phyloP scores from a whole-genome alignment of 2,797 vertebrate genomes.

The Darevskia mixta region DNA sequence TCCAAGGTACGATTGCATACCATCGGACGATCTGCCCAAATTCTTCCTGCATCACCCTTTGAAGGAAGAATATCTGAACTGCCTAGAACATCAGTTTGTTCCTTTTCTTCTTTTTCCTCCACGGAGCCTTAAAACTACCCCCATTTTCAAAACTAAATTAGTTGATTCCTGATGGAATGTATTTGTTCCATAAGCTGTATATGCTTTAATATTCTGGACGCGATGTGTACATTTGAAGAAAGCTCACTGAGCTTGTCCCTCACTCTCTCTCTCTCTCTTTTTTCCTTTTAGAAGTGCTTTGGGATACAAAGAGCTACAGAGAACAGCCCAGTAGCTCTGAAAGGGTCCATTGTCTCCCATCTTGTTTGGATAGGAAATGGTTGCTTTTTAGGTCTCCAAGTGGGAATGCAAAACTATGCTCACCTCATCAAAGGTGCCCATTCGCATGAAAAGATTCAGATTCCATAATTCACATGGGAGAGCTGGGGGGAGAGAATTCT shows the following conservation, averaged over 20 bases:
- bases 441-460: conserved; percentile 84
- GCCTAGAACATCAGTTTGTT: not conserved
- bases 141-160: conserved; percentile 52
- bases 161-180: conserved; percentile 53
- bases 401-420: conserved; percentile 92
- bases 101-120: conserved; percentile 26
- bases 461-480: conserved; percentile 81
- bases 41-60: not conserved
- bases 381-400: conserved; percentile 90
- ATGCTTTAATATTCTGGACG: conserved; percentile 56
- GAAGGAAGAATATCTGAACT: not conserved
- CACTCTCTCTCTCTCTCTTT: not conserved
- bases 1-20: too few species aligned
- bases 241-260: conserved; percentile 64
- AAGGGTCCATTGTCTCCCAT: conserved; percentile 89
- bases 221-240: conserved; percentile 49
- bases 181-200: conserved; percentile 51
- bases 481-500: conserved; percentile 80
- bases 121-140: conserved; percentile 51
- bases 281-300: conserved; percentile 66
- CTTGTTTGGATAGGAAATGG: conserved; percentile 92
- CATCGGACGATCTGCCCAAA: too few species aligned
- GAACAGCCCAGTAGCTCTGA: conserved; percentile 80
- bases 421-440: conserved; percentile 90
- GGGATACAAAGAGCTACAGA: conserved; percentile 80